Evolutionary conservation across 2,888 invertebrate species (phyloP).

Genomic region (Apamea epomidion): DNA sequence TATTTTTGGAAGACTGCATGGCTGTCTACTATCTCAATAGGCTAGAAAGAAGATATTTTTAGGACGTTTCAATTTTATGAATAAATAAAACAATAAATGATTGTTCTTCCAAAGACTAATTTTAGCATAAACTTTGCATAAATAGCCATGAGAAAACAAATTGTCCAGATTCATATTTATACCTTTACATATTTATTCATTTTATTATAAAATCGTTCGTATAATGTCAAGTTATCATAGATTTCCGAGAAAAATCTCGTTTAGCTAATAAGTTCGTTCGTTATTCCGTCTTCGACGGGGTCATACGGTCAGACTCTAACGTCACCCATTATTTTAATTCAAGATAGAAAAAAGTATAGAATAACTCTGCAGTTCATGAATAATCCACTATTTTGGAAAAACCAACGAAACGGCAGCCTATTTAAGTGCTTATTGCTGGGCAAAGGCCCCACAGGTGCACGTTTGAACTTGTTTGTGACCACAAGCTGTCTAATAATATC

Average conservation of each 20-base stretch:
- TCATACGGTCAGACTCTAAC: conserved; percentile 77
- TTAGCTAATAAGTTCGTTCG: conserved; percentile 60
- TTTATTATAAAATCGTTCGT: conserved; percentile 45
- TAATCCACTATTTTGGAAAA: conserved; percentile 67
- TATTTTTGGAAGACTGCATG: background rate
- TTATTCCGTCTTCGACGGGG: conserved; percentile 73
- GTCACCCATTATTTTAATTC: conserved; percentile 74
- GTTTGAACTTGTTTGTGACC: conserved; percentile 51
- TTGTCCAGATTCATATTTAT: conserved; percentile 51
- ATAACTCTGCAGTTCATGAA: conserved; percentile 61
- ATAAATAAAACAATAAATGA: background rate
- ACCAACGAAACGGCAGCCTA: conserved; percentile 57
- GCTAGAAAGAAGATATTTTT: background rate
- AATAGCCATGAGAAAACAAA: conserved; percentile 38
- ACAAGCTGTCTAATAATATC: conserved; percentile 39
- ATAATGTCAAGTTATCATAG: conserved; percentile 55
- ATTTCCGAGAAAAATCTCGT: conserved; percentile 61
- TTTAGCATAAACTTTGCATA: conserved; percentile 10
- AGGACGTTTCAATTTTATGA: background rate
- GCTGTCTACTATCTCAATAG: background rate
- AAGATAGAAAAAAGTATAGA: conserved; percentile 63
- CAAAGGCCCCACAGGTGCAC: conserved; percentile 56
- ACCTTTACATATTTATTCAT: conserved; percentile 15
- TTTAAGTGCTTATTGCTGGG: conserved; percentile 50
- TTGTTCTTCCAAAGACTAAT: conserved; percentile 3